These are phyloP conservation scores for Delphinus delphis DNA, from an alignment of 2,113 vertebrate genomes.

Conservation along the genomic window DNA sequence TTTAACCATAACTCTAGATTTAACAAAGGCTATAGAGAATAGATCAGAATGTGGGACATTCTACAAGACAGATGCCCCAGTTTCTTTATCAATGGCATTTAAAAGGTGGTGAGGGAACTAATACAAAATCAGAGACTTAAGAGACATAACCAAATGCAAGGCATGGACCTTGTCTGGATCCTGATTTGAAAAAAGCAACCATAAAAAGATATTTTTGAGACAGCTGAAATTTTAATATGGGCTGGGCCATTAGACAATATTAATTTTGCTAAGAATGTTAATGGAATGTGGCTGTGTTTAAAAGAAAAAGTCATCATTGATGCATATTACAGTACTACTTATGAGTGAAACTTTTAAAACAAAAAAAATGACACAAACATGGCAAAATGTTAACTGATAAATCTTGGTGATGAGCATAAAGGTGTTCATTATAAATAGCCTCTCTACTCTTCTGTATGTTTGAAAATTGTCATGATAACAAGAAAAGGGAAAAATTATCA, in stretches of 20 bases:
- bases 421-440: background rate
- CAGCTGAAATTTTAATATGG: background rate
- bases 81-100: background rate
- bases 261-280: conserved; percentile 32
- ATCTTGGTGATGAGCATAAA: background rate
- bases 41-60: background rate
- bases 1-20: background rate
- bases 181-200: background rate
- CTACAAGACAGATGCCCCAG: background rate
- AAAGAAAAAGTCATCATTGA: background rate
- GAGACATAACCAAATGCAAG: background rate
- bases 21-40: background rate
- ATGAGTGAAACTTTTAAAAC: background rate
- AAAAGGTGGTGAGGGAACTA: background rate
- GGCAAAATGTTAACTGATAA: background rate
- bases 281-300: background rate
- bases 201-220: conserved; percentile 2
- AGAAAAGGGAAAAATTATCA: background rate
- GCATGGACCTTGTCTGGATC: background rate
- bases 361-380: background rate
- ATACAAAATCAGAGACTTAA: background rate
- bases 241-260: background rate
- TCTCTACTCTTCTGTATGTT: background rate
- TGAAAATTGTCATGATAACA: background rate
- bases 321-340: background rate